These are phyloP conservation scores for Drosophila conformis DNA, from an alignment of 2,888 invertebrate species.

Conservation along the genomic window DNA sequence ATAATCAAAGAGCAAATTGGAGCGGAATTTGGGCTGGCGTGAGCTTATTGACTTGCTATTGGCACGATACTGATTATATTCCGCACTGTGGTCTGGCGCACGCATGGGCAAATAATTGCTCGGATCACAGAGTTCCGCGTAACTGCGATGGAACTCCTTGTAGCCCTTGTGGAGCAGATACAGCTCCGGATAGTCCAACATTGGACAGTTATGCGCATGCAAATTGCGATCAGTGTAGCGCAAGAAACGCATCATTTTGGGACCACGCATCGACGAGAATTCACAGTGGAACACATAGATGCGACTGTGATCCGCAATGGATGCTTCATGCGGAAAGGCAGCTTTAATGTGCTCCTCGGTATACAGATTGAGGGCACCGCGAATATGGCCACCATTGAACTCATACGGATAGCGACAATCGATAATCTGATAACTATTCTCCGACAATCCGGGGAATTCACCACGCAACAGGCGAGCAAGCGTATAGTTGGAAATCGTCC, in stretches of 20 bases:
- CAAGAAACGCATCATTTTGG: slow-evolving; percentile 94
- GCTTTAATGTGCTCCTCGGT: slow-evolving; percentile 90
- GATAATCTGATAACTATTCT: slow-evolving; percentile 89
- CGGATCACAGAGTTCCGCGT: slow-evolving; percentile 90
- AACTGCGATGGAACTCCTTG: slow-evolving; percentile 91
- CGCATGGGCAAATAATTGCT: slow-evolving; percentile 93
- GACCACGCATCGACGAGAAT: slow-evolving; percentile 97
- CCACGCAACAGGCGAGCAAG: slow-evolving; percentile 90
- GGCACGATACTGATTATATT: slow-evolving; percentile 89
- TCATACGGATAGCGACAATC: slow-evolving; percentile 99
- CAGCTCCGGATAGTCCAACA: slow-evolving; percentile 95
- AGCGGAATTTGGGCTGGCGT: too few species aligned
- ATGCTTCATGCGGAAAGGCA: slow-evolving; percentile 85
- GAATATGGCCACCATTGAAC: slow-evolving; percentile 95
- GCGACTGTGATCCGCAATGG: slow-evolving; percentile 85
- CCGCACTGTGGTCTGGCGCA: slow-evolving; percentile 90
- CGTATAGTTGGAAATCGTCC: slow-evolving; percentile 91
- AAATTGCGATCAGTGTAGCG: slow-evolving; percentile 92
- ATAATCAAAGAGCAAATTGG: too few species aligned
- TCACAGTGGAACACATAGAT: slow-evolving; percentile 99
- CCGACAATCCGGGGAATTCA: slow-evolving; percentile 87
- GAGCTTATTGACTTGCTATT: slow-evolving; percentile 88
- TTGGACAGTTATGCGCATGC: slow-evolving; percentile 88
- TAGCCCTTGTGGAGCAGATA: slow-evolving; percentile 97
- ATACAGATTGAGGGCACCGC: slow-evolving; percentile 92